These are phyloP conservation scores for Eunapius fragilis DNA, from an alignment of 37 sponge, comb jelly and placozoan genomes.

Conservation along the genomic window DNA sequence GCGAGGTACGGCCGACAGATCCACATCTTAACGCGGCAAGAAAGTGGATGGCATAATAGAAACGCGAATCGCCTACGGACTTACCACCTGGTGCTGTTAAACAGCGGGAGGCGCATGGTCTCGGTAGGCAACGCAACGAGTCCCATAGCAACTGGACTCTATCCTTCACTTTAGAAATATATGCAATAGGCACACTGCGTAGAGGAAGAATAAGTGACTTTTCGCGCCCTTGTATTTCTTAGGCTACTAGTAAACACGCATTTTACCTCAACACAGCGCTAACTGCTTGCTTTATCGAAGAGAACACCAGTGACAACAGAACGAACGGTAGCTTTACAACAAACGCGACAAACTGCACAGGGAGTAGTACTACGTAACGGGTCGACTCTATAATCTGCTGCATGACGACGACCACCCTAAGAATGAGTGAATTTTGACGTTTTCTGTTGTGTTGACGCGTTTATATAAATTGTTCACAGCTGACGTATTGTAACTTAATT, in stretches of 20 bases:
- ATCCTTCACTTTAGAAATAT: background rate
- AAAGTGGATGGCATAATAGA: background rate
- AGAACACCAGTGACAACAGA: constrained; percentile 9
- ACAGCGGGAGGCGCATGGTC: background rate
- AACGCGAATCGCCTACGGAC: background rate
- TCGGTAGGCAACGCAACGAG: constrained; percentile 14
- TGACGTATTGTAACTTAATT: background rate
- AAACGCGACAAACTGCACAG: constrained; percentile 7
- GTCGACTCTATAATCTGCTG: background rate
- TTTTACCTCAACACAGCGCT: background rate
- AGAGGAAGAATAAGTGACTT: background rate
- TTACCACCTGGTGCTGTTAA: background rate
- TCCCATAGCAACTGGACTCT: constrained; percentile 24
- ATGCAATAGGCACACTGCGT: constrained; percentile 28
- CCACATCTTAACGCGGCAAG: constrained; percentile 6
- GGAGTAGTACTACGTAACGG: constrained; percentile 8
- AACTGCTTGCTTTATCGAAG: background rate
- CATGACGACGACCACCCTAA: background rate
- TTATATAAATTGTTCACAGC: background rate
- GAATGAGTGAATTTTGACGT: background rate
- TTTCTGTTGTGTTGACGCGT: background rate
- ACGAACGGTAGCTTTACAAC: constrained; percentile 35
- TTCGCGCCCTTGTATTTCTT: background rate
- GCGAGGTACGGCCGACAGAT: constrained; percentile 7
- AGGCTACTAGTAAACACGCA: background rate